These are phyloP conservation scores for Diarsia mendica DNA, from an alignment of 2,888 invertebrate genomes.

Conservation along the genomic window DNA sequence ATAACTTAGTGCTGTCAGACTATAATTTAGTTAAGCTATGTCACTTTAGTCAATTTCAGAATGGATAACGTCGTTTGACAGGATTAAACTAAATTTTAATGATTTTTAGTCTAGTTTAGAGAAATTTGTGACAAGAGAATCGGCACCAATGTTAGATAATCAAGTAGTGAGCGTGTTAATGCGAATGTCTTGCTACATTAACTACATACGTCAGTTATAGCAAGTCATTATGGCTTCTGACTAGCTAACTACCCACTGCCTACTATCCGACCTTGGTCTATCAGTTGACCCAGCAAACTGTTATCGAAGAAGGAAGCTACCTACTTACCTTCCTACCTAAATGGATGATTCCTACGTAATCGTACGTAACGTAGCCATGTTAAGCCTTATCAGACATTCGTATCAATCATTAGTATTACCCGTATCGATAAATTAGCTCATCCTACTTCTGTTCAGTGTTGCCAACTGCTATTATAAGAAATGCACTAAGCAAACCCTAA, in stretches of 20 bases:
- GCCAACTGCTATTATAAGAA: too few species aligned
- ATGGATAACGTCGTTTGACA: too few species aligned
- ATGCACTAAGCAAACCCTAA: too few species aligned
- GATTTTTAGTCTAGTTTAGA: too few species aligned
- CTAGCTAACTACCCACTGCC: conserved; percentile 12
- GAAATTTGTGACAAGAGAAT: too few species aligned
- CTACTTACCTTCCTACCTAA: neutral
- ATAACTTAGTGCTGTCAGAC: too few species aligned
- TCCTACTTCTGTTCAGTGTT: too few species aligned
- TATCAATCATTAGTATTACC: conserved; percentile 13
- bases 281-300: conserved; percentile 39
- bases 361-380: conserved; percentile 9
- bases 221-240: neutral
- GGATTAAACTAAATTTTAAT: too few species aligned
- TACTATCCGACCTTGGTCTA: conserved; percentile 38
- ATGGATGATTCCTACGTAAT: conserved; percentile 27
- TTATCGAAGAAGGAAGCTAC: conserved; percentile 38
- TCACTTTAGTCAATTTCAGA: too few species aligned
- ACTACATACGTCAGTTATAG: conserved; percentile 5
- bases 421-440: conserved; percentile 6
- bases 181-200: conserved; percentile 38
- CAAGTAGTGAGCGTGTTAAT: conserved; percentile 22
- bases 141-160: conserved; percentile 10
- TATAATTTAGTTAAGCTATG: too few species aligned
- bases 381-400: conserved; percentile 42